Evolutionary conservation across 1,140 invertebrate genomes (phyloP).

Genomic region (Rhizoglyphus robini): DNA sequence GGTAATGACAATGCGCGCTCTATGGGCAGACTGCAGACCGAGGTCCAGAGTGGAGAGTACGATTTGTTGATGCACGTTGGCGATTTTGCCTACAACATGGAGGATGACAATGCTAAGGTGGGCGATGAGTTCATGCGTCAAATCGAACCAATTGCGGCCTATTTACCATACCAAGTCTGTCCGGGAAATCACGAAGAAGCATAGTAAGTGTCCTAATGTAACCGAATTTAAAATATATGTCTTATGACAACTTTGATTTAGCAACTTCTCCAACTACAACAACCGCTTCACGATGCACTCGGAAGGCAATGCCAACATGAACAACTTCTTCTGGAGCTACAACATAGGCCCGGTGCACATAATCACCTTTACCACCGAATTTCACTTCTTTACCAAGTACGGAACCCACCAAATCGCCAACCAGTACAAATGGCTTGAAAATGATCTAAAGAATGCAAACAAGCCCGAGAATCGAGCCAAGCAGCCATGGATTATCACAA

Average conservation of each 20-base stretch:
- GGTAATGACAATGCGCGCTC: slow-evolving; percentile 72
- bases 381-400: slow-evolving; percentile 76
- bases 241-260: slow-evolving; percentile 38
- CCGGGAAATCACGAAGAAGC: slow-evolving; percentile 75
- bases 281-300: slow-evolving; percentile 48
- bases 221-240: slow-evolving; percentile 12
- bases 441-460: slow-evolving; percentile 54
- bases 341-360: slow-evolving; percentile 83
- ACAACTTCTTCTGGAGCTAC: slow-evolving; percentile 29
- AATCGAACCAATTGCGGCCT: slow-evolving; percentile 68
- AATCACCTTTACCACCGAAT: slow-evolving; percentile 79
- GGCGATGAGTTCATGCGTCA: slow-evolving; percentile 83
- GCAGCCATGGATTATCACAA: slow-evolving; percentile 83
- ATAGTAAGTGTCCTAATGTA: slow-evolving; percentile 46
- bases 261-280: slow-evolving; percentile 74
- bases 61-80: slow-evolving; percentile 82
- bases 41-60: slow-evolving; percentile 58
- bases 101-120: slow-evolving; percentile 53
- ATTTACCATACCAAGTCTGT: slow-evolving; percentile 78
- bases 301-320: slow-evolving; percentile 14
- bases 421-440: slow-evolving; percentile 77
- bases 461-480: slow-evolving; percentile 44
- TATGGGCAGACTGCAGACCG: slow-evolving; percentile 59
- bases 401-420: slow-evolving; percentile 60
- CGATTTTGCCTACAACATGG: slow-evolving; percentile 88